Evolutionary conservation across 2,113 vertebrate species (phyloP).

Genomic region (Alexandromys fortis): DNA sequence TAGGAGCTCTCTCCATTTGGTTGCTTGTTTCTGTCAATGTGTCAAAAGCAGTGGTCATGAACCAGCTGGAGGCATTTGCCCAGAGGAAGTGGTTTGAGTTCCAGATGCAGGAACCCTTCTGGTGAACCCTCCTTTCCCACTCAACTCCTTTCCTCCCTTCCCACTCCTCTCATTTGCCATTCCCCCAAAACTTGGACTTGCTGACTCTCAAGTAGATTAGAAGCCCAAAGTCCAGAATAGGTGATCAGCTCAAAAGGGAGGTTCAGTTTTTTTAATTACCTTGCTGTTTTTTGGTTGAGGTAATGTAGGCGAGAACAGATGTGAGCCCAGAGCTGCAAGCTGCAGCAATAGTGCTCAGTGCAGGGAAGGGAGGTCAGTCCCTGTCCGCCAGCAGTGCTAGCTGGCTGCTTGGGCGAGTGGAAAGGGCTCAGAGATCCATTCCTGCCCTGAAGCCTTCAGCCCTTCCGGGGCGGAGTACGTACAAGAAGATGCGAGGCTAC

Average conservation of each 20-base stretch:
- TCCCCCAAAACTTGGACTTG: not conserved
- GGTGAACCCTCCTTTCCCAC: not conserved
- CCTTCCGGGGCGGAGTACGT: not conserved
- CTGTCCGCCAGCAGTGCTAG: not conserved
- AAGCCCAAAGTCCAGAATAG: not conserved
- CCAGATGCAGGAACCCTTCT: not conserved
- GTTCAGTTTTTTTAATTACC: constrained; percentile 14
- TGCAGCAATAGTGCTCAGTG: not conserved
- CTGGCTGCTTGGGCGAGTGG: not conserved
- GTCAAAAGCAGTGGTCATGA: not conserved
- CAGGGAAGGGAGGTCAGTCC: not conserved
- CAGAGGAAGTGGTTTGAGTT: not conserved
- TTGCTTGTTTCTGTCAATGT: not conserved
- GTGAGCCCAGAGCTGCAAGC: not conserved
- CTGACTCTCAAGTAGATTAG: not conserved
- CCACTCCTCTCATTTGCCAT: not conserved
- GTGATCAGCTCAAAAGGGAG: not conserved
- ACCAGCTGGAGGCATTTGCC: not conserved
- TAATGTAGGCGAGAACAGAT: not conserved
- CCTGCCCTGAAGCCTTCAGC: not conserved
- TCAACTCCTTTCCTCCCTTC: not conserved
- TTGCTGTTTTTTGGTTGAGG: not conserved
- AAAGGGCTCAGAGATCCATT: not conserved
- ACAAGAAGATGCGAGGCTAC: not conserved
- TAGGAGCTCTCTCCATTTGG: not conserved